Base-by-base conservation (phyloP, 2,797 vertebrate species). In the Eulemur albifrons region DNA sequence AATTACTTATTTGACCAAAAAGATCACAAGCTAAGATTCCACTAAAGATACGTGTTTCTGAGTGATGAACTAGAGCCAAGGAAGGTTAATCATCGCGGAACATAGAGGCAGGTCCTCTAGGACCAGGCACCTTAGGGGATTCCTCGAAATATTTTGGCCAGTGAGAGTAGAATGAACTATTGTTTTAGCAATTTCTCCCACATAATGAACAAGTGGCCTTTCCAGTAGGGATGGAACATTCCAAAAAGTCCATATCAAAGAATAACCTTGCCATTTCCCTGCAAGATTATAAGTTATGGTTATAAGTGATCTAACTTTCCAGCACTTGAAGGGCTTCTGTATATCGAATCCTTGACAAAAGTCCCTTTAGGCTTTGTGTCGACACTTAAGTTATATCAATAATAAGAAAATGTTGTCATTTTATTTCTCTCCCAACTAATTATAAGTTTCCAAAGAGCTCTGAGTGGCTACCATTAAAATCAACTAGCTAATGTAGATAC, bases 391-490 rank as follows among this genome's bases (percentile, higher is more conserved):
- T 86, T 96, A 13, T 27, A 76, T 48, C 48, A 90, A 38, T 73
- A 88, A 38, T 72, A 95, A 95, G 65, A 85, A 80, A 76, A 95
- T 45, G 14, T 77, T 70, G 3, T 63, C 69, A 57, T 93, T 92
- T 97, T 84, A 38, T 86, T 43, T 94, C 35, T 77, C 77, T 92
- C 54, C 35, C 40, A 97, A 54, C 87, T 92, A 93, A 95, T 92
- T 95, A 81, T 67, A 83, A 92, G 72, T 95, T 96, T 92, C 88
- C 88, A 85, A 90, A 73, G 70, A 93, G n/a, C 59, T 93, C 65
- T 77, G 88, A 77, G 35, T 25, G 38, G 38, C 67, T 94, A 59
- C 90, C 21, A 14, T 81, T 84, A 93, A 75, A 35, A 94, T 91
- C 75, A 85, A n/a, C 76, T n/a, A 63, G 79, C 67, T 96, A 85